Evolutionary conservation across 1,140 invertebrate species (phyloP), one percentile per base, ranked within the genome.

Genomic region (Drosophila suzukii): DNA sequence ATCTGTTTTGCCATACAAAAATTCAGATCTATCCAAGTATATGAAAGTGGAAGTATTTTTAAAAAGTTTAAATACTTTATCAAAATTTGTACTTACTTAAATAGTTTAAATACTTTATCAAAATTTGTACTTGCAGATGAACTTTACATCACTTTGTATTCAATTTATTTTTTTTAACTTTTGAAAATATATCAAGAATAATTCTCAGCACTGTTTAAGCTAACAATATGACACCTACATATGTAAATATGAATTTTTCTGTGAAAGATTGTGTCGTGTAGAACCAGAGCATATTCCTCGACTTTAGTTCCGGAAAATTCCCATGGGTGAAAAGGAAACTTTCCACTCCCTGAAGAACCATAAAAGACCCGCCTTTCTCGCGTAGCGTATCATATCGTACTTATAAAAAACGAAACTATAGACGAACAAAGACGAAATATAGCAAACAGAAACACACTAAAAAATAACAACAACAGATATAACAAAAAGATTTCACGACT

Each of bases 311-410:
- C 54, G 30, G 47, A 44, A 57, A 60, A 47, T 32, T 38, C 34
- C 30, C 24, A 41, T 56, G 20, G 11, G 24, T 6, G n/a, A 38
- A 59, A 34, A 34, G 34, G 11, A 65, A 63, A 58, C 30, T 46
- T 62, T 66, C 43, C 62, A 66, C 62, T 47, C 44, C 57, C 43
- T 36, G 27, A 12, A 36, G 2, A 51, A 50, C 30, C 61, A 53
- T 66, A 66, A 66, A 46, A 46, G 20, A 30, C 38, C 0, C 12
- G 15, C 32, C 39, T 54, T 32, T 44, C 0, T 15, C 15, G 47
- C 10, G 61, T 67, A 68, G 61, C 15, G 66, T 67, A 67, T 67
- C 24, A n/a, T 63, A 63, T 67, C 15, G 20, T 66, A 63, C 62
- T 63, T 66, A 63, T 24, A 43, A 66, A 60, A 46, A 62, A 47